Percentiles rank a stretch among this genome's conserved stretches.
Evolutionary conservation across 1,140 invertebrate genomes (phyloP).

Genomic region (Caenorhabditis elegans): WBcel235 BX284606.5:10896001-10896500

Average conservation of each 20-base stretch:
- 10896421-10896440: slow-evolving; percentile 29
- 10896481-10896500: neutral
- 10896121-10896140: too few relatives aligned
- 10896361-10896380: slow-evolving; percentile 3
- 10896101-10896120: too few relatives aligned
- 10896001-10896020: slow-evolving; percentile 40
- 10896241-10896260: slow-evolving; percentile 25
- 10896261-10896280: slow-evolving; percentile 31
- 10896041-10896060: slow-evolving; percentile 20
- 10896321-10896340: slow-evolving; percentile 21
- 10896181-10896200: too few relatives aligned
- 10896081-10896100: slow-evolving; percentile 23
- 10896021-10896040: slow-evolving; percentile 8
- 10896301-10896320: slow-evolving; percentile 43
- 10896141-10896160: too few relatives aligned
- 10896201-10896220: too few relatives aligned
- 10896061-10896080: slow-evolving; percentile 22
- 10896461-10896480: neutral
- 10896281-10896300: slow-evolving; percentile 41
- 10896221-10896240: too few relatives aligned
- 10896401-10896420: neutral
- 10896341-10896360: neutral
- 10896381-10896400: neutral
- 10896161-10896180: too few relatives aligned
- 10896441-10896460: slow-evolving; percentile 12